phyloP scores from a whole-genome alignment of 1,140 invertebrate genomes.

The Stenopsyche tienmushanensis region DNA sequence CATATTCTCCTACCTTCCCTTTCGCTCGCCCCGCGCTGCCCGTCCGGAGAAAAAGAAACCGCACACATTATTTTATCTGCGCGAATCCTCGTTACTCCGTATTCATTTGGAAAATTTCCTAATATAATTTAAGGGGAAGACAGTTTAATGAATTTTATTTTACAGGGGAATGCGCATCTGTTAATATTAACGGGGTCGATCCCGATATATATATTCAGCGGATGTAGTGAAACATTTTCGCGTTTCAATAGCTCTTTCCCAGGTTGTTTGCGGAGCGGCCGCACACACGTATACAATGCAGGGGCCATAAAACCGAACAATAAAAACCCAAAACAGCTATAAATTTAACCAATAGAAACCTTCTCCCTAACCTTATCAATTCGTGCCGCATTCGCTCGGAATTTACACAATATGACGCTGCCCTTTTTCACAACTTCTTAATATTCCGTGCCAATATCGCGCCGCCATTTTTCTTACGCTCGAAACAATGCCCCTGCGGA shows the following conservation, averaged over 20 bases:
- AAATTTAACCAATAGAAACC: conserved; percentile 60
- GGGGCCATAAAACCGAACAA: conserved; percentile 59
- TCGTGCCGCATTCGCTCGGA: conserved; percentile 52
- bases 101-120: conserved; percentile 38
- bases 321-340: conserved; percentile 61
- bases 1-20: neutral
- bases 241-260: conserved; percentile 34
- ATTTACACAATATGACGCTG: conserved; percentile 53
- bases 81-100: conserved; percentile 36
- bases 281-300: conserved; percentile 52
- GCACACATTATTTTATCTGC: conserved; percentile 34
- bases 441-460: conserved; percentile 26
- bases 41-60: conserved; percentile 28
- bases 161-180: conserved; percentile 29
- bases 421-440: conserved; percentile 40
- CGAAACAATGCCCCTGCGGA: neutral
- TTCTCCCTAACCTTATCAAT: conserved; percentile 57
- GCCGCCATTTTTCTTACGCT: conserved; percentile 31
- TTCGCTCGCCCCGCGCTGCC: neutral
- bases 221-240: conserved; percentile 37
- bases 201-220: conserved; percentile 32
- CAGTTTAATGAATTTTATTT: conserved; percentile 42
- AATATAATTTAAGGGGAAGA: conserved; percentile 41
- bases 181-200: conserved; percentile 37
- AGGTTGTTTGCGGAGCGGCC: conserved; percentile 41